Percentiles rank a stretch among this genome's conserved stretches.
phyloP scores from a whole-genome alignment of 2,113 vertebrate species.

The Alouatta palliata region DNA sequence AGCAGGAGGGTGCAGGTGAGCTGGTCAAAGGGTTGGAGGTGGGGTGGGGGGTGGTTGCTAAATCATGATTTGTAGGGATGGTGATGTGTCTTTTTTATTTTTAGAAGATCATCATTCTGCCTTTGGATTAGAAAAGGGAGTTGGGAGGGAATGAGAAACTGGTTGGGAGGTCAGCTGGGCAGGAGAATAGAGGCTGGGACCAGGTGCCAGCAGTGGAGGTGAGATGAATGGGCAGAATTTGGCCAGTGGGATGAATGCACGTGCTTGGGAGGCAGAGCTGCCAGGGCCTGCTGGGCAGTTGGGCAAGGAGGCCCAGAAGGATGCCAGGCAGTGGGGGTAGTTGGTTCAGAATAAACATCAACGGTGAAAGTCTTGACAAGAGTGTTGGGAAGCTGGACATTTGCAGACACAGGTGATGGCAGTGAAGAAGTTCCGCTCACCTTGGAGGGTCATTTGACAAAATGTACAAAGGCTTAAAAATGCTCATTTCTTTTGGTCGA shows the following conservation, averaged over 20 bases:
- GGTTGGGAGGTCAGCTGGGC: not conserved
- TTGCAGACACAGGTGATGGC: not conserved
- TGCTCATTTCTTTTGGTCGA: not conserved
- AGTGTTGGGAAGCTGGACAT: not conserved
- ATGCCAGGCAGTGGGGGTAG: not conserved
- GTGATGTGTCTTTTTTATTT: not conserved
- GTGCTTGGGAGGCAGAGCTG: not conserved
- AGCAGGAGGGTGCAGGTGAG: rapidly evolving
- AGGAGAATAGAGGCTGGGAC: not conserved
- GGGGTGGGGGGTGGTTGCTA: not conserved
- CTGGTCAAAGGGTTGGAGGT: not conserved
- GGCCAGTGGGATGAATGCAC: not conserved
- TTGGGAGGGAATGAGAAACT: not conserved
- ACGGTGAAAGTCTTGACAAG: not conserved
- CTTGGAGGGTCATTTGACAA: not conserved
- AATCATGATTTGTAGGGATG: not conserved
- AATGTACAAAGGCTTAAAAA: not conserved
- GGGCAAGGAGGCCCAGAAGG: not conserved
- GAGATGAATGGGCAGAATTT: not conserved
- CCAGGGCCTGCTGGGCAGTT: not conserved
- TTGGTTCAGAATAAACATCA: not conserved
- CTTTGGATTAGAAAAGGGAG: not conserved
- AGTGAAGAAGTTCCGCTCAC: not conserved
- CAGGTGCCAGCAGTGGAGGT: not conserved
- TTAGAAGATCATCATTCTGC: not conserved